Evolutionary conservation across 2,888 invertebrate species (phyloP).

Genomic region (Eudasyphora cyanicolor): DNA sequence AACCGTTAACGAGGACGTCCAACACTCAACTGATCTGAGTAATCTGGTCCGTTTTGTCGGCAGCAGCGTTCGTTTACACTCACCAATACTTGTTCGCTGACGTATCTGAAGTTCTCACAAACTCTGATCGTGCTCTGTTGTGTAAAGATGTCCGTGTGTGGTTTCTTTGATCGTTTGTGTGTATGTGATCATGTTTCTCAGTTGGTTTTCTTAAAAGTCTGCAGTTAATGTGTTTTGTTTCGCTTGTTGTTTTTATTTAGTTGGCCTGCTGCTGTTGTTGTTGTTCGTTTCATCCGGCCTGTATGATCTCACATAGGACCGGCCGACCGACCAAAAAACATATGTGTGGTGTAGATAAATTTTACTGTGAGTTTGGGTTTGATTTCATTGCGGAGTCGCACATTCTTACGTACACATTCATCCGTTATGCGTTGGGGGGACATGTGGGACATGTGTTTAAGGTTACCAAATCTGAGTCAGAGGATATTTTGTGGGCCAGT

Average conservation of each 20-base stretch:
- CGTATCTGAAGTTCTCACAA: neutral
- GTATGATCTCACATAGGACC: slow-evolving; percentile 60
- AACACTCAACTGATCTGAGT: slow-evolving; percentile 75
- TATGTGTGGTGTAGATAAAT: slow-evolving; percentile 64
- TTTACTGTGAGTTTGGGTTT: slow-evolving; percentile 42
- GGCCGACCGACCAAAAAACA: slow-evolving; percentile 36
- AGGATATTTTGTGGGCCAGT: too few species aligned
- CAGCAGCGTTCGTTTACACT: neutral
- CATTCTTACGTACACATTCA: slow-evolving; percentile 46
- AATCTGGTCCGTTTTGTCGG: slow-evolving; percentile 29
- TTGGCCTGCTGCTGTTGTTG: slow-evolving; percentile 35
- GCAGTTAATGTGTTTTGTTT: slow-evolving; percentile 28
- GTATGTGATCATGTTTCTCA: slow-evolving; percentile 42
- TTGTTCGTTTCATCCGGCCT: slow-evolving; percentile 62
- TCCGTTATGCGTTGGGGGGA: slow-evolving; percentile 45
- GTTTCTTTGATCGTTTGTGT: slow-evolving; percentile 13
- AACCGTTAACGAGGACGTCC: slow-evolving; percentile 78
- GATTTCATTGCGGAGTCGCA: slow-evolving; percentile 29
- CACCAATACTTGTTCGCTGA: neutral
- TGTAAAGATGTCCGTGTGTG: slow-evolving; percentile 14
- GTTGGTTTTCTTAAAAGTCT: slow-evolving; percentile 45
- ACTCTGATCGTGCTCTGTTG: neutral
- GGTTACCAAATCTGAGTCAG: slow-evolving; percentile 33
- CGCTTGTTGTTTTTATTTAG: slow-evolving; percentile 11
- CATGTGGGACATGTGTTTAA: neutral